Conservation (phyloP, 2,797 vertebrate genomes). For the Lithobates pipiens region DNA sequence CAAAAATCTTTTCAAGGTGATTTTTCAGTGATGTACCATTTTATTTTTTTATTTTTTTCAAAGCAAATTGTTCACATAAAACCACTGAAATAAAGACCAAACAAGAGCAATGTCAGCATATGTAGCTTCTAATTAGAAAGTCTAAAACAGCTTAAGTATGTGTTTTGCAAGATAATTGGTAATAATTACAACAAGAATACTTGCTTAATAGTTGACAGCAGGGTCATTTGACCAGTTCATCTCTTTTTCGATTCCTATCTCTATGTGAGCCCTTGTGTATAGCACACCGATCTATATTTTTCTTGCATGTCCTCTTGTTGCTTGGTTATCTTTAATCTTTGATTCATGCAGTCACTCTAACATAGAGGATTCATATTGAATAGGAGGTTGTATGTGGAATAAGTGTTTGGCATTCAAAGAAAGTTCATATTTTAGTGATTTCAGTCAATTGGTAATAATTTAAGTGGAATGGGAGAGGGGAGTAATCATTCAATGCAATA, state of each 20-base stretch:
- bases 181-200: conserved; percentile 35
- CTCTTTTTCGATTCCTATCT: conserved; percentile 2
- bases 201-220: conserved; percentile 17
- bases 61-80: conserved; percentile 40
- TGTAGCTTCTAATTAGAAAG: conserved; percentile 42
- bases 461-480: no score
- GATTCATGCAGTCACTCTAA: no score
- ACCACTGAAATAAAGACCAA: conserved; percentile 32
- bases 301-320: not conserved
- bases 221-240: conserved; percentile 24
- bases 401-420: no score
- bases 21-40: not conserved
- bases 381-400: no score
- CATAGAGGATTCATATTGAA: no score
- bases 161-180: conserved; percentile 47
- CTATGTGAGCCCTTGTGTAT: not conserved
- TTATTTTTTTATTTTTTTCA: conserved; percentile 26
- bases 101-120: conserved; percentile 37
- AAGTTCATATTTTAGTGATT: no score
- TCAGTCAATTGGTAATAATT: no score
- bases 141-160: conserved; percentile 41
- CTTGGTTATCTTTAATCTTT: not conserved
- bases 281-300: not conserved
- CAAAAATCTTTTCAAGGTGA: conserved; percentile 21
- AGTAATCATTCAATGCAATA: no score